Evolutionary conservation across 2,888 invertebrate genomes (phyloP).

Genomic region (Oscheius myriophilus): DNA sequence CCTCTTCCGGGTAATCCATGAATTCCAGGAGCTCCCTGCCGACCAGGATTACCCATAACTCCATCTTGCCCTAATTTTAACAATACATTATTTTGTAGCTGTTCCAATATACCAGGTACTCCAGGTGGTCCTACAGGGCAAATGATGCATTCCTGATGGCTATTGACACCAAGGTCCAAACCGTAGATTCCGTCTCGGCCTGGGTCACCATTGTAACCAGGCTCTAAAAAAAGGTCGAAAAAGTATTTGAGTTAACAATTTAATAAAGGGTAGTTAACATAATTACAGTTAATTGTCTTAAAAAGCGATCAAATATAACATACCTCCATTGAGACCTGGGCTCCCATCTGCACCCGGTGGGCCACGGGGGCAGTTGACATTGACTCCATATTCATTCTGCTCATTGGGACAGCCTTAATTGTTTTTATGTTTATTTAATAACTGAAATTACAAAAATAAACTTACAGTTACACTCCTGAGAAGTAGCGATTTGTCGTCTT

Average conservation of each 20-base stretch:
- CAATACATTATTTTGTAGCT: background rate
- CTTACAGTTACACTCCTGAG: conserved; percentile 13
- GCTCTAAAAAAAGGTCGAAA: background rate
- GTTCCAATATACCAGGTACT: background rate
- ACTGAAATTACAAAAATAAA: background rate
- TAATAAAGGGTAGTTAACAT: background rate
- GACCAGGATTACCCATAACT: background rate
- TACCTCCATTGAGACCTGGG: conserved; percentile 3
- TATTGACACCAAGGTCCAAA: background rate
- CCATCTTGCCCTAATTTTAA: conserved; percentile 10
- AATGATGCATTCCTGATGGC: conserved; percentile 5
- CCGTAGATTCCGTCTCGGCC: conserved; percentile 7
- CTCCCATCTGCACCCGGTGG: background rate
- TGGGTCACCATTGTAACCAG: background rate
- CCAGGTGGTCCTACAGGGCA: conserved; percentile 14
- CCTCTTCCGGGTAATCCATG: conserved; percentile 2
- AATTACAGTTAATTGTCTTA: background rate
- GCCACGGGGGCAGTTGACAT: conserved; percentile 22
- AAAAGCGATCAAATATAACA: background rate
- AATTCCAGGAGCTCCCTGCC: conserved; percentile 6
- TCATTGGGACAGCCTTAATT: conserved; percentile 6
- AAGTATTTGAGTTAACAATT: background rate
- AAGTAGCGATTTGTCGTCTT: conserved; percentile 6
- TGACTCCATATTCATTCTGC: conserved; percentile 13
- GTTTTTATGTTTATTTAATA: too few species aligned